These are phyloP conservation scores for Drosophila sproati DNA, from an alignment of 1,140 invertebrate species.

Conservation along the genomic window DNA sequence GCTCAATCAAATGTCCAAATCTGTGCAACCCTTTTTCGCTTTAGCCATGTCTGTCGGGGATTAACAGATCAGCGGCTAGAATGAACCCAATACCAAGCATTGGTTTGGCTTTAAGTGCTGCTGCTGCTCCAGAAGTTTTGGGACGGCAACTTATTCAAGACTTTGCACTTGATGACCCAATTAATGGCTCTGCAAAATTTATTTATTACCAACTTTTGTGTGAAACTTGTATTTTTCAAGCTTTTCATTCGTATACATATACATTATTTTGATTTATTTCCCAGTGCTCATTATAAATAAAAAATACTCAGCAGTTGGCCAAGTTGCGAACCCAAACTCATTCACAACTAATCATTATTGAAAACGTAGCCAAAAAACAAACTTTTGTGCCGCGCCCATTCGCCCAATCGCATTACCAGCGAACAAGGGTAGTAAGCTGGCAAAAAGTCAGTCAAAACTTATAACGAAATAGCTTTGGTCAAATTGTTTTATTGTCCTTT, in stretches of 20 bases:
- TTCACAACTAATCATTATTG: constrained; percentile 73
- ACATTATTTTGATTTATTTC: constrained; percentile 33
- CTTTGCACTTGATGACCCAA: constrained; percentile 42
- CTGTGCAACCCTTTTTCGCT: constrained; percentile 43
- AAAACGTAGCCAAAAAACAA: constrained; percentile 65
- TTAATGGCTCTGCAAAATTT: constrained; percentile 50
- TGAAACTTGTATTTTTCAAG: constrained; percentile 27
- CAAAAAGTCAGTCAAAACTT: constrained; percentile 54
- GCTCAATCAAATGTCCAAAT: constrained; percentile 59
- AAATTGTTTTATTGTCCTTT: constrained; percentile 71
- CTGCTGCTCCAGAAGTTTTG: constrained; percentile 35
- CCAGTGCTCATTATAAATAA: constrained; percentile 21
- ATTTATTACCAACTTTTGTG: constrained; percentile 53
- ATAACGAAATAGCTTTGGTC: constrained; percentile 69
- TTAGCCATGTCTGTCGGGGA: constrained; percentile 29
- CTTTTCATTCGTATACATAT: background rate
- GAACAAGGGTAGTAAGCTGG: constrained; percentile 18
- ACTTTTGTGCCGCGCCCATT: constrained; percentile 46
- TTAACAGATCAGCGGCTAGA: constrained; percentile 51
- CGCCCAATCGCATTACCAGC: constrained; percentile 21
- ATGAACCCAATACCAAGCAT: constrained; percentile 38
- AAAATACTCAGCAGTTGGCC: background rate
- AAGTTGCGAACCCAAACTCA: background rate
- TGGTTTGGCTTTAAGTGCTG: constrained; percentile 21
- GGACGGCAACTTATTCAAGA: constrained; percentile 31